Base-by-base conservation (phyloP, 2,113 vertebrate species). In the Syngnathus floridae region DNA sequence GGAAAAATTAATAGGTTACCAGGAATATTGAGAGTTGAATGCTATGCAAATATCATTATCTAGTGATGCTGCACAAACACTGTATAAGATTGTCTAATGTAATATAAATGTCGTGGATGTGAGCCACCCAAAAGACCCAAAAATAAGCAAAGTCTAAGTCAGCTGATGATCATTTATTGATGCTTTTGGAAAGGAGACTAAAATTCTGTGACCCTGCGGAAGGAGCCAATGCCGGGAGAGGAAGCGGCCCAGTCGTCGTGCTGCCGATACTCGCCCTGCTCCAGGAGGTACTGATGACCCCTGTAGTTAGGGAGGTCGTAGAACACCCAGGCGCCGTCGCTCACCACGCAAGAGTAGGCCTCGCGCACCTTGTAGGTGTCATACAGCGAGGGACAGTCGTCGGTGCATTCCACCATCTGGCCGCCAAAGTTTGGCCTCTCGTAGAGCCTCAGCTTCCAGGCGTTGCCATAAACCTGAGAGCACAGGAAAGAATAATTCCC, bases 271-370 rank as follows among this genome's bases (percentile, higher is more conserved):
- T 95, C 94, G 4, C 93, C 95, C 81, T 94, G 93, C 82, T 94
- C 91, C 88, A 98, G 90, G 79, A 95, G 87, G 84, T 95, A 96
- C 88, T 98, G 96, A 69, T 92, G 86, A n/a, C 95, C 95, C 0
- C 87, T 91, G 88, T 93, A 98, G 88, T 94, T 95, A 75, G 94
- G 92, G 0, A 94, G 91, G 83, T 98, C 95, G 0, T 94, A 97
- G 90, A 97, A 94, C 66, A 97, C 88, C 95, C 95, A 98, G 82
- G 88, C 91, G 0, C 95, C 94, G 0, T 94, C 94, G 67, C 90
- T 80, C 67, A 98, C 92, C 83, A 93, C 93, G 75, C 91, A 95
- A 80, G 95, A 95, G 1, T 95, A 87, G 70, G 97, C 88, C 84
- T 97, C 95, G 1, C 91, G 86, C 84, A 92, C 82, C 78, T 89